Conservation (phyloP, 2,113 vertebrate genomes). For the Vanacampus margaritifer region DNA sequence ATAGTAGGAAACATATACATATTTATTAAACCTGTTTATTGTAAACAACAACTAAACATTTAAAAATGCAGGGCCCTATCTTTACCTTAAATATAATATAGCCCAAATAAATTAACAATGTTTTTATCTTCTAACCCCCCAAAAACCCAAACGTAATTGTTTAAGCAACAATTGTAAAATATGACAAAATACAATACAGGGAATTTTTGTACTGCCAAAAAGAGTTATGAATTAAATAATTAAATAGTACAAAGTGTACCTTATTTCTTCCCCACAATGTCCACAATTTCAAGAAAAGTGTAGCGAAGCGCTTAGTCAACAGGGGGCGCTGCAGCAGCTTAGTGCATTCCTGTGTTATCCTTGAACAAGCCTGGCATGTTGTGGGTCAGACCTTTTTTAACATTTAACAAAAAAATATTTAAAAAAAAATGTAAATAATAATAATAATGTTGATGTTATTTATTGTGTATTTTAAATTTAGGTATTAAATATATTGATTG, state of each 20-base stretch:
- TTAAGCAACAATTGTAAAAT: not conserved
- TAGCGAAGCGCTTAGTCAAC: slow-evolving; percentile 16
- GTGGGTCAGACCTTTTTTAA: not conserved
- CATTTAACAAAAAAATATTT: not conserved
- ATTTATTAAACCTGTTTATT: not conserved
- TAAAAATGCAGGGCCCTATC: no score
- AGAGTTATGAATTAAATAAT: no score
- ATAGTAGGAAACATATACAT: not conserved
- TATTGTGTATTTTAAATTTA: no score
- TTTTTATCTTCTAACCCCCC: no score
- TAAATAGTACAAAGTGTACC: no score
- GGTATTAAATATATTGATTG: no score
- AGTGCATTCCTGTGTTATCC: slow-evolving; percentile 2
- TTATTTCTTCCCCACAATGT: not conserved
- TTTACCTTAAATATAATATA: no score
- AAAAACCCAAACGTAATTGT: not conserved
- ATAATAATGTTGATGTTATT: not conserved
- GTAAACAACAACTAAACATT: no score
- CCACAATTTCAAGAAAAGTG: not conserved
- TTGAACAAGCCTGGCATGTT: not conserved
- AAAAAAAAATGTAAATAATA: not conserved
- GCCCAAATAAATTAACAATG: no score
- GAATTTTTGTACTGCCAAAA: no score
- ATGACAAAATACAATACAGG: not conserved
- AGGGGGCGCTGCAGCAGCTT: slow-evolving; percentile 50